A percentile compares a stretch with the other conserved stretches of the same genome.
Conservation (phyloP, 2,797 vertebrate species). For the Gymnoscopelus braueri region DNA sequence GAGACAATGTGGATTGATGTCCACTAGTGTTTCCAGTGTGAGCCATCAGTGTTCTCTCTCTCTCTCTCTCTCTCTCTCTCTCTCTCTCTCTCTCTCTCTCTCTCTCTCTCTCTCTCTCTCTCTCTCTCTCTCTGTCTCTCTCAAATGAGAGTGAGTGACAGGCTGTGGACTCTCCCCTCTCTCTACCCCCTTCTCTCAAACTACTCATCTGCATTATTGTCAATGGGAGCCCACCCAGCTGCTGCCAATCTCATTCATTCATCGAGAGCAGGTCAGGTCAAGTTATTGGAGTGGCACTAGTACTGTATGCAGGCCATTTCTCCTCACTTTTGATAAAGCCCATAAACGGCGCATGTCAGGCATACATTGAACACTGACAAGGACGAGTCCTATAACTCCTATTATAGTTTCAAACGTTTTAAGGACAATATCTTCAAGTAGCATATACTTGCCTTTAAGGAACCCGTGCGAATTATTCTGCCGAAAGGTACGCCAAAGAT, state of each 20-base stretch:
- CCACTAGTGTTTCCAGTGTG: conserved; percentile 5
- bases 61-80: neutral
- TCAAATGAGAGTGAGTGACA: neutral
- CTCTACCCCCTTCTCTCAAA: neutral
- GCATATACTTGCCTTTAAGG: too few relatives aligned
- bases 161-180: neutral
- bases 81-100: neutral
- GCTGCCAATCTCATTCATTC: conserved; percentile 54
- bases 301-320: conserved; percentile 49
- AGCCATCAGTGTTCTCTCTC: neutral
- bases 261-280: conserved; percentile 59
- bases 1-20: conserved; percentile 10
- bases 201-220: conserved; percentile 29
- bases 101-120: conserved; percentile 2
- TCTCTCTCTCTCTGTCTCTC: neutral
- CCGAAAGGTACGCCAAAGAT: neutral
- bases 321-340: conserved; percentile 64
- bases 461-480: neutral
- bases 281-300: conserved; percentile 65
- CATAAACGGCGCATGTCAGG: conserved; percentile 43
- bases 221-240: conserved; percentile 50
- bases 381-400: too few relatives aligned
- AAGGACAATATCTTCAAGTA: too few relatives aligned
- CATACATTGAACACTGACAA: conserved; percentile 12
- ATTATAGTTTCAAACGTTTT: too few relatives aligned